phyloP scores from a whole-genome alignment of 2,797 vertebrate species.

The Phoxinus dragarum region DNA sequence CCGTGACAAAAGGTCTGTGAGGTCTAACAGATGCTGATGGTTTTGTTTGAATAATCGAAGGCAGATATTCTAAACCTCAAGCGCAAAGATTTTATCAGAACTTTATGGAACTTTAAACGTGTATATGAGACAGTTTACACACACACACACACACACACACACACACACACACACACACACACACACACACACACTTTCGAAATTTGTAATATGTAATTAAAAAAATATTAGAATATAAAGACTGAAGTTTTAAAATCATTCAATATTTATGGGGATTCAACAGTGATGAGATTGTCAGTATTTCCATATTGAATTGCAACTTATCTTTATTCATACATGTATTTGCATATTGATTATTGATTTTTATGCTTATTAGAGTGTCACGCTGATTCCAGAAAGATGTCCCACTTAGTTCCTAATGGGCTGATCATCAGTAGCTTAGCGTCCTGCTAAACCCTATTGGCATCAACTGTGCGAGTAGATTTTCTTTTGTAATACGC shows the following conservation, averaged over 20 bases:
- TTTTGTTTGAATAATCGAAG: background rate
- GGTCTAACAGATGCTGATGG: background rate
- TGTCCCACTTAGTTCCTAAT: background rate
- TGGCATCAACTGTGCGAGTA: background rate
- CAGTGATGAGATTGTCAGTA: background rate
- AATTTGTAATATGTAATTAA: background rate
- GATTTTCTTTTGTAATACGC: background rate
- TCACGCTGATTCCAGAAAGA: background rate
- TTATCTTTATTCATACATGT: constrained; percentile 7
- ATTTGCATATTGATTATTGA: constrained; percentile 23
- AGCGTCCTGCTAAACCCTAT: too few species aligned
- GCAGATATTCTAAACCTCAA: background rate
- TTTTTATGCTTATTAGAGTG: constrained; percentile 8
- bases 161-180: too few species aligned
- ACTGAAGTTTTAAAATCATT: background rate
- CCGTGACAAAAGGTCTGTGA: background rate
- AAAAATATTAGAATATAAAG: background rate
- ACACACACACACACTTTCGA: background rate
- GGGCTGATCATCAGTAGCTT: background rate
- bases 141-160: background rate
- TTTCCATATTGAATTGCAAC: constrained; percentile 9
- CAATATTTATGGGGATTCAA: background rate
- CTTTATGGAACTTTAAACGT: too few species aligned
- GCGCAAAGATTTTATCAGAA: too few species aligned
- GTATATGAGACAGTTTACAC: too few species aligned